Evolutionary conservation across 30 jellyfish, hydroid and myxozoan species (phyloP), one percentile per base, ranked within the genome.

Genomic region (Clytia hemisphaerica): DNA sequence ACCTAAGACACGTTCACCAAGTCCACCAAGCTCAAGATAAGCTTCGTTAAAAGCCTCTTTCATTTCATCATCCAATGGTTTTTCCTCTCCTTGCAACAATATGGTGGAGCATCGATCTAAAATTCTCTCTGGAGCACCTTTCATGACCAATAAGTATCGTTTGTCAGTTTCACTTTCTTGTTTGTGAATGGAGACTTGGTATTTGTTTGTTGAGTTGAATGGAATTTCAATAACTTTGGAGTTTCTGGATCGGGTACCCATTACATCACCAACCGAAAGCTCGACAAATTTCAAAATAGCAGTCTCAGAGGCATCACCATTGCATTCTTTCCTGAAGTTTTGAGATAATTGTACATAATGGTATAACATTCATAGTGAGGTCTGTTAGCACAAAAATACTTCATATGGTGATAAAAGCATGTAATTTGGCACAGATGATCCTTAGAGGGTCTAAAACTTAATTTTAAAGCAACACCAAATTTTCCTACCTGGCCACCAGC

Each of bases 291-390:
- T 93, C 78, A 93, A 60, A 33, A 93, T 86, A 76, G 99, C 99
- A 2, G 99, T 84, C 58, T 93, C 99, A 7, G 99, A 93, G 12
- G 99, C 99, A 69, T 93, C 99, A 22, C 99, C 99, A 64, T 54
- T 93, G 84, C 97, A 83, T 65, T 78, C 92, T 61, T 93, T 58
- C 60, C 94, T 84, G 69, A 49, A 78, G 21, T n/a, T n/a, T n/a
- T n/a, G n/a, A n/a, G n/a, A n/a, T n/a, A n/a, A n/a, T n/a, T n/a
- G n/a, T n/a, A n/a, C n/a, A n/a, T n/a, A n/a, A n/a, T n/a, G n/a
- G n/a, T n/a, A n/a, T n/a, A n/a, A n/a, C n/a, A n/a, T n/a, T n/a
- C n/a, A n/a, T n/a, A n/a, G n/a, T n/a, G n/a, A n/a, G n/a, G n/a
- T n/a, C n/a, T n/a, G n/a, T n/a, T n/a, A n/a, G n/a, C n/a, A n/a